Base-by-base conservation (phyloP, 2,113 vertebrate genomes). In the Semicossyphus pulcher region DNA sequence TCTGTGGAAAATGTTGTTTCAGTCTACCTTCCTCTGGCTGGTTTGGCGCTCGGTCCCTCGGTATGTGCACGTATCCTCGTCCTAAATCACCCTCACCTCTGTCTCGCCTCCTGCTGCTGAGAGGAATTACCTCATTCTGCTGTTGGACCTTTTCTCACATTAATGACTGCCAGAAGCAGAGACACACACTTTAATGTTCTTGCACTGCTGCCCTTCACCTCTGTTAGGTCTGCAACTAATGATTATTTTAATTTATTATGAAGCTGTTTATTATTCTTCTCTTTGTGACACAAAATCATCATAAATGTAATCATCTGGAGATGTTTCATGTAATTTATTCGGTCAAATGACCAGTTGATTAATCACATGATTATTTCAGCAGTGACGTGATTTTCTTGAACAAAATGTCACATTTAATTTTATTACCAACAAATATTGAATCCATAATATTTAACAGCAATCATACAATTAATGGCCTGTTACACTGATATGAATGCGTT, bases 101-200 rank as follows among this genome's bases (percentile, higher is more conserved):
- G 49, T 83, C 81, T 83, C 78, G 57, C 74, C 85, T 84, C 83
- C 78, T 78, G 72, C 72, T 23, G 75, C 52, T 73, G n/a, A 86
- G 68, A 87, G 75, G 54, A 83, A 87, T 89, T 48, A 76, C 81
- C 60, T 85, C 69, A 80, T 61, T 78, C 34, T 61, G 72, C 45
- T 53, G 6, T 11, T 68, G 65, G 69, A 75, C 65, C 64, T 29
- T 78, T 88, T 88, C 89, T 66, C 84, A 87, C 83, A 80, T 89
- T 79, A 83, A 76, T 83, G 3, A 67, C 37, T 80, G 80, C 42
- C 80, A 70, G 15, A 32, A 12, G 26, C 34, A 16, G 45, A 61
- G 16, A 34, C 4, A 28, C 29, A 37, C 14, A 29, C 1, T 21
- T 47, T 56, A 41, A 25, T 56, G 47, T 15, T 42, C 36, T 20